Evolutionary conservation across 1,140 invertebrate genomes (phyloP).

Genomic region (Psilanteris sp.): DNA sequence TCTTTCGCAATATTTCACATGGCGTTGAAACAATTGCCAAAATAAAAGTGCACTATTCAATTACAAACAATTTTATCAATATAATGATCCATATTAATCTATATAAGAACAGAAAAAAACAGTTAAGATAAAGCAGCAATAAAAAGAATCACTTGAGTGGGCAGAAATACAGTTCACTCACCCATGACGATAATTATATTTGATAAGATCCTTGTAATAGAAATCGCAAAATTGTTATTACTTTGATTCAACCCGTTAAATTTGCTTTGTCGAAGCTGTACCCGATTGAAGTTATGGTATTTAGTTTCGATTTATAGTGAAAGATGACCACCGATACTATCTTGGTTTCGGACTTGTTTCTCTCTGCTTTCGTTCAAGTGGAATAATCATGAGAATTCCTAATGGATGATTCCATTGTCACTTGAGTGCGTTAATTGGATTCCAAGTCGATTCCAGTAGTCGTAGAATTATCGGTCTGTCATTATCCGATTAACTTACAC

Average conservation of each 20-base stretch:
- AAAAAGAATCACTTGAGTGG: no score
- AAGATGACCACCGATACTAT: constrained; percentile 74
- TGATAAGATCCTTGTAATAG: constrained; percentile 30
- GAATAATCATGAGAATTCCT: constrained; percentile 76
- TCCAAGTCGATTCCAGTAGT: constrained; percentile 65
- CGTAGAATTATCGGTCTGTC: constrained; percentile 39
- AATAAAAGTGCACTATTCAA: no score
- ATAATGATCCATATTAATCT: no score
- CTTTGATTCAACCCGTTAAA: constrained; percentile 3
- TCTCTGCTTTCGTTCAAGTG: constrained; percentile 65
- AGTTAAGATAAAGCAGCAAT: no score
- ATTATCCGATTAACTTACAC: constrained; percentile 40
- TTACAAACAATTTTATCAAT: no score
- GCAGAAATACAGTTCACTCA: constrained; percentile 32
- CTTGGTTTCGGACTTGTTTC: constrained; percentile 63
- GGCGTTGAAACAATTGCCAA: no score
- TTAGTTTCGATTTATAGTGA: constrained; percentile 78
- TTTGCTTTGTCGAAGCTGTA: not conserved
- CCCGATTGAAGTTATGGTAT: constrained; percentile 60
- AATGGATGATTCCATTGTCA: constrained; percentile 76
- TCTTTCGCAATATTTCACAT: no score
- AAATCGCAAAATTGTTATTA: constrained; percentile 38
- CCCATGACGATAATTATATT: constrained; percentile 28
- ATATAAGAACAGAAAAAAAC: no score
- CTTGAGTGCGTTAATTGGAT: constrained; percentile 73